These are phyloP conservation scores for Gymnodraco acuticeps DNA, from an alignment of 2,797 vertebrate genomes.

Conservation along the genomic window DNA sequence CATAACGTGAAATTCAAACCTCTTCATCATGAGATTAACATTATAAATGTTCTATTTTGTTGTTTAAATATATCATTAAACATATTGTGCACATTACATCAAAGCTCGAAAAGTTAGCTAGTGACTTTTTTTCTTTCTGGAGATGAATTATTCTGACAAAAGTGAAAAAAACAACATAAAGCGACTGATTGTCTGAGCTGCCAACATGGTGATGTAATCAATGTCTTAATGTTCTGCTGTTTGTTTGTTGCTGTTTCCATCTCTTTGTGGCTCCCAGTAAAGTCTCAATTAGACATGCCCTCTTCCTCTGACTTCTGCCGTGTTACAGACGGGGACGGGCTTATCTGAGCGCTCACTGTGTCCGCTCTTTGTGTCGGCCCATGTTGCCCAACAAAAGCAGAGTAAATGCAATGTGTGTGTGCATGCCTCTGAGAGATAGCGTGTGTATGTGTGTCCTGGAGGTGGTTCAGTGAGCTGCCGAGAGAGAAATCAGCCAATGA, in stretches of 20 bases:
- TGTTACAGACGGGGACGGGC: conserved; percentile 35
- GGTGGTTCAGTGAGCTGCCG: conserved; percentile 51
- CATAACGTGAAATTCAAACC: too few species aligned
- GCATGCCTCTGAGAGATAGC: conserved; percentile 38
- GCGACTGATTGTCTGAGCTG: background rate
- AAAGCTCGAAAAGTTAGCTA: background rate
- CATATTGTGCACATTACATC: background rate
- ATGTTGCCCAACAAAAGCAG: conserved; percentile 67
- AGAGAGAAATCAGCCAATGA: conserved; percentile 65
- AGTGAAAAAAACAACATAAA: background rate
- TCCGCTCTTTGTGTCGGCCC: conserved; percentile 54
- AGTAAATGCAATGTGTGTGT: conserved; percentile 54
- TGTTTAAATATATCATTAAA: background rate
- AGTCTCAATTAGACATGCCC: conserved; percentile 50
- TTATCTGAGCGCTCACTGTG: conserved; percentile 60
- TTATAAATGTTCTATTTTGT: background rate
- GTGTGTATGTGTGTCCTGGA: conserved; percentile 55
- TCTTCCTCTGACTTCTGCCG: conserved; percentile 42
- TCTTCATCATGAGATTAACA: background rate
- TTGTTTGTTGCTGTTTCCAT: conserved; percentile 31
- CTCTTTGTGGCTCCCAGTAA: conserved; percentile 13
- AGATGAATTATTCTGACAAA: background rate
- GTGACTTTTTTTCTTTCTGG: background rate
- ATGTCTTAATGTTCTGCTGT: conserved; percentile 8
- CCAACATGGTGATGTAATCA: background rate